phyloP scores from a whole-genome alignment of 2,113 vertebrate species.

The Amphiprion ocellaris region DNA sequence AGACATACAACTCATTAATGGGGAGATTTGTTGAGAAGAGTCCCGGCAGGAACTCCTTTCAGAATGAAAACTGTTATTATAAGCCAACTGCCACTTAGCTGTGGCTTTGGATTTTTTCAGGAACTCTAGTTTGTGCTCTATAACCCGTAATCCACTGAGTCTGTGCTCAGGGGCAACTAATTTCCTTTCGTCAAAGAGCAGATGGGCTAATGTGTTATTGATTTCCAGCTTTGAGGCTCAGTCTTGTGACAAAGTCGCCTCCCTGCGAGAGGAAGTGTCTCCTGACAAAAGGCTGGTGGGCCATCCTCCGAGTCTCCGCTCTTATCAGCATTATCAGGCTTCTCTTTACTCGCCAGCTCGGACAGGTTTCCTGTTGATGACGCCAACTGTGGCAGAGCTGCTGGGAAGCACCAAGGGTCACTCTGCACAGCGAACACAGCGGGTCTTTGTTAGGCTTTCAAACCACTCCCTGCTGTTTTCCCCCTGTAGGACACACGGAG shows the following conservation, averaged over 20 bases:
- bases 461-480: slow-evolving; percentile 27
- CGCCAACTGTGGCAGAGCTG: slow-evolving; percentile 35
- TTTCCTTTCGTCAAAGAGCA: slow-evolving; percentile 5
- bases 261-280: slow-evolving; percentile 49
- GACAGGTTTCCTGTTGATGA: slow-evolving; percentile 66
- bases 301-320: slow-evolving; percentile 38
- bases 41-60: slow-evolving; percentile 33
- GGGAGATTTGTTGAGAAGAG: slow-evolving; percentile 11
- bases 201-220: not conserved
- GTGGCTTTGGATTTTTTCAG: slow-evolving; percentile 48
- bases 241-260: slow-evolving; percentile 39
- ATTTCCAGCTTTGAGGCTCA: not conserved
- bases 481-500: slow-evolving; percentile 37
- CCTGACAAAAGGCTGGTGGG: slow-evolving; percentile 41
- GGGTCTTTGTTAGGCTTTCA: slow-evolving; percentile 57
- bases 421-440: slow-evolving; percentile 48
- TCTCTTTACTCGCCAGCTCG: slow-evolving; percentile 41
- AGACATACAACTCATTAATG: slow-evolving; percentile 8
- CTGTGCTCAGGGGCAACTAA: not conserved
- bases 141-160: slow-evolving; percentile 30
- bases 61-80: slow-evolving; percentile 56
- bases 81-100: slow-evolving; percentile 60
- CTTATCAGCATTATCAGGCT: slow-evolving; percentile 62
- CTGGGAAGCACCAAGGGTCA: slow-evolving; percentile 57
- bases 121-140: slow-evolving; percentile 26